Evolutionary conservation across 2,113 vertebrate species (phyloP), one percentile per base, ranked within the genome.

Genomic region (Lophochroa leadbeateri): DNA sequence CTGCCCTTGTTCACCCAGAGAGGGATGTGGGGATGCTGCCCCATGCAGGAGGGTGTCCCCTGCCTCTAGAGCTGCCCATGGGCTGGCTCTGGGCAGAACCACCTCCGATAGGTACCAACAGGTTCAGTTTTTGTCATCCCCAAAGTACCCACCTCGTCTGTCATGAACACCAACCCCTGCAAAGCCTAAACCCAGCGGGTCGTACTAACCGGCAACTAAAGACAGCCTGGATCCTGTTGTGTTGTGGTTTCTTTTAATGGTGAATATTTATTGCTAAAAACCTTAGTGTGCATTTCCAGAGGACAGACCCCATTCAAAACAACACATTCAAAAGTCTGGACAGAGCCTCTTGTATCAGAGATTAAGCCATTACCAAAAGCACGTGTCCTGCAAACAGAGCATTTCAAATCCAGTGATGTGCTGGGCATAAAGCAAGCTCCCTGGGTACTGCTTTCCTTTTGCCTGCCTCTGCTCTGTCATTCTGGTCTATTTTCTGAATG

Each of bases 121-220:
- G n/a, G n/a, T 31, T n/a, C 25, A 63, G n/a, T 95, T 95, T 93
- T 91, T 93, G 96, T 96, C 96, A 97, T 97, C 94, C 96, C 82
- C 89, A 84, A 69, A 87, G 65, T 19, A 18, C 29, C 24, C 10
- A 37, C 61, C 1, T 12, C 0, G 0, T 39, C 17, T 82, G 41
- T 64, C 93, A 90, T 47, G 24, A 82, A 6, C 69, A 49, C 12
- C 74, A 39, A 24, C 28, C 37, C 64, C 24, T 17, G 35, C 64
- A 57, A 77, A 82, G 63, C 69, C 90, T 91, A 95, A 97, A 93
- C 41, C 47, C 44, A 6, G 2, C 7, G 0, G 44, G 52, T 46
- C 2, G 1, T 44, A 86, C 96, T 97, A 96, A 96, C 79, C 5
- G 15, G 37, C 28, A 2, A 9, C 86, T 93, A 91, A 96, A 94